A percentile compares a stretch with the other conserved stretches of the same genome.
phyloP scores from a whole-genome alignment of 2,888 invertebrate genomes.

The Sphaerophoria rueppellii region DNA sequence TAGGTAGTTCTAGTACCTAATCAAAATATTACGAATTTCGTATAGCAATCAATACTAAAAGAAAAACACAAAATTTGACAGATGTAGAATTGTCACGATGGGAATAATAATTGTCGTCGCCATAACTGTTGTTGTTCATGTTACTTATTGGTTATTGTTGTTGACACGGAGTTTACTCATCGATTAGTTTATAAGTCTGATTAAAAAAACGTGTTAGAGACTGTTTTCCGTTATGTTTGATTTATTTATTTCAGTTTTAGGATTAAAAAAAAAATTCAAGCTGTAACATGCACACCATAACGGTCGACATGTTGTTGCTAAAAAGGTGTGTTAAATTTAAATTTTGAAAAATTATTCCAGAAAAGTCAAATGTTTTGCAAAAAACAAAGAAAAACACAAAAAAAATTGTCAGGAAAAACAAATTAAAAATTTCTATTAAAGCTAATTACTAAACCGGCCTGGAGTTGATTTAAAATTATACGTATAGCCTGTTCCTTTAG shows the following conservation, averaged over 20 bases:
- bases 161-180: conserved; percentile 71
- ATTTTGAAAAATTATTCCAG: conserved; percentile 8
- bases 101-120: conserved; percentile 21
- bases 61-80: conserved; percentile 7
- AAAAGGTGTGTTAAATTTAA: conserved; percentile 24
- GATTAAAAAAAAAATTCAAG: conserved; percentile 16
- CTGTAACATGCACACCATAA: conserved; percentile 16
- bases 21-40: conserved; percentile 37
- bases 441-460: not conserved
- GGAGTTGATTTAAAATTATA: not conserved
- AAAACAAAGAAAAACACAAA: not conserved
- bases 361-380: conserved; percentile 25
- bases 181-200: conserved; percentile 72
- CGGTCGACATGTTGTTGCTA: conserved; percentile 1
- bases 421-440: conserved; percentile 2
- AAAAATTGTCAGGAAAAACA: conserved; percentile 10
- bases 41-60: conserved; percentile 3
- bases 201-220: conserved; percentile 61
- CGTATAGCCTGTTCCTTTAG: too few species aligned
- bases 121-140: conserved; percentile 66
- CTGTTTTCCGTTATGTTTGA: conserved; percentile 62
- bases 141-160: conserved; percentile 64
- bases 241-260: conserved; percentile 33
- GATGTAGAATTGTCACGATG: conserved; percentile 42
- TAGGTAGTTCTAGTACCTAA: not conserved